Conservation (phyloP, 2,888 invertebrate genomes). For the Rhamphomyia laevipes region DNA sequence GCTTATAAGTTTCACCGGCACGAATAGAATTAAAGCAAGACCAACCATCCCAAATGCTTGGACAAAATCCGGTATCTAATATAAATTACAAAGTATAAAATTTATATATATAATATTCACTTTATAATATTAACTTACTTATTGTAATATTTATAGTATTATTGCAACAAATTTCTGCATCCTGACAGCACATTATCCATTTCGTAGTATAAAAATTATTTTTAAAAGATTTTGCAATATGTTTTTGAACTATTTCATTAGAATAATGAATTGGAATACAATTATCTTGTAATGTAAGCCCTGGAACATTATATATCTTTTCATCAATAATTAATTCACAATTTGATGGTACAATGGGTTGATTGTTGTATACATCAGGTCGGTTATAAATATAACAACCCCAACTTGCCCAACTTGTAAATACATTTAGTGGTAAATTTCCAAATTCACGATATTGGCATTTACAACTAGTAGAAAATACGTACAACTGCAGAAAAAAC, state of each 20-base stretch:
- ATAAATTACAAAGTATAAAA: not conserved
- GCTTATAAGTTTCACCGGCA: constrained; percentile 34
- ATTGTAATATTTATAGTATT: constrained; percentile 6
- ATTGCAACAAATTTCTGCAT: constrained; percentile 16
- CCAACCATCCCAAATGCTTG: constrained; percentile 52
- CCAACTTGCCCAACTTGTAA: constrained; percentile 16
- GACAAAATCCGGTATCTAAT: constrained; percentile 32
- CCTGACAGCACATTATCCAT: constrained; percentile 17
- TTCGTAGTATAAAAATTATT: constrained; percentile 9
- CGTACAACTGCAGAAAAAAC: too few species aligned
- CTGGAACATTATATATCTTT: constrained; percentile 11
- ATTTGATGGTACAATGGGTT: constrained; percentile 6
- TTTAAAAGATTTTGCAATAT: constrained; percentile 14
- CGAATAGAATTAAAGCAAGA: constrained; percentile 44
- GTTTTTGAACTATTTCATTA: constrained; percentile 4
- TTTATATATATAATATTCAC: not conserved
- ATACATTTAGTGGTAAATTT: constrained; percentile 12
- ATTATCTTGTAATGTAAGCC: constrained; percentile 7
- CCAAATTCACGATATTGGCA: constrained; percentile 15
- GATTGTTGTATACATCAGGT: constrained; percentile 14
- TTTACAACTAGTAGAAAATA: too few species aligned
- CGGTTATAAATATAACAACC: constrained; percentile 18
- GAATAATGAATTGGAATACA: constrained; percentile 15
- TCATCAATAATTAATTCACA: constrained; percentile 4
- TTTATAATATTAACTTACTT: not conserved